Conservation (phyloP, 2,113 vertebrate species). For the Polypterus senegalus region DNA sequence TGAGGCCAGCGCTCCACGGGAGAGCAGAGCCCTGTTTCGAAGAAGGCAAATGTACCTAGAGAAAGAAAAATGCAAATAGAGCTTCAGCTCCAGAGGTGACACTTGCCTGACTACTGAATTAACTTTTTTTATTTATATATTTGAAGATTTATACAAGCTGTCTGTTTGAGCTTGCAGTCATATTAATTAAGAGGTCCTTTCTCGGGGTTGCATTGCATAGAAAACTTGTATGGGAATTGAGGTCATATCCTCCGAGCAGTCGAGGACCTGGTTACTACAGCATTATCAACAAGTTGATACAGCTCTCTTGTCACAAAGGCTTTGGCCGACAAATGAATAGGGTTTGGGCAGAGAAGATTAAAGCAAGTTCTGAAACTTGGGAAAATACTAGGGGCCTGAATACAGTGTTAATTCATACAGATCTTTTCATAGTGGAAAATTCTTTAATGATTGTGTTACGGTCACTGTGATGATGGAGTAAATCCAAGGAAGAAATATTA, state of each 20-base stretch:
- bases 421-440: too few species aligned
- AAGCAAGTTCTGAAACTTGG: too few species aligned
- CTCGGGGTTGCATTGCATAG: neutral
- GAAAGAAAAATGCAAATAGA: neutral
- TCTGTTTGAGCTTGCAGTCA: constrained; percentile 6
- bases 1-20: constrained; percentile 35
- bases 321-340: too few species aligned
- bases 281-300: too few species aligned
- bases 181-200: constrained; percentile 14
- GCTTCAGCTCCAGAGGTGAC: constrained; percentile 9
- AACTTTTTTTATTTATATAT: constrained; percentile 25
- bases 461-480: too few species aligned
- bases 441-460: too few species aligned
- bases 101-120: constrained; percentile 26
- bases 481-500: too few species aligned
- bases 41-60: constrained; percentile 33
- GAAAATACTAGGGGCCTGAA: too few species aligned
- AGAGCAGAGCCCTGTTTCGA: constrained; percentile 39
- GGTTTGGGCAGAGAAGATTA: too few species aligned
- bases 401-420: too few species aligned
- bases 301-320: too few species aligned
- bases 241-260: neutral
- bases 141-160: constrained; percentile 15
- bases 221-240: neutral
- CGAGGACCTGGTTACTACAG: neutral